Percentiles rank a stretch among this genome's conserved stretches.
These are phyloP conservation scores for Amphiprion ocellaris DNA, from an alignment of 2,113 vertebrate genomes.

Conservation along the genomic window DNA sequence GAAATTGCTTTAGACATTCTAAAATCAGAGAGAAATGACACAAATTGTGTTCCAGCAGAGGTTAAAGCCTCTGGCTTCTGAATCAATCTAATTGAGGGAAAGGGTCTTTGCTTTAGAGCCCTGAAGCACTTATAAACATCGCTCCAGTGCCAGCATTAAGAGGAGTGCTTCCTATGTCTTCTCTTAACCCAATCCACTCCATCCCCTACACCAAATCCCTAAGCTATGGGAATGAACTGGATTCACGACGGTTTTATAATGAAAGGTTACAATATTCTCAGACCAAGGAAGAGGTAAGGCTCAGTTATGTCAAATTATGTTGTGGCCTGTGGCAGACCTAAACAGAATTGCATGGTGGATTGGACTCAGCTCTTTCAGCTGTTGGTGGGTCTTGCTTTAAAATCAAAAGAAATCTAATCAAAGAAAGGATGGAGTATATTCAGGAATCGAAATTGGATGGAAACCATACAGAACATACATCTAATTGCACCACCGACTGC, in stretches of 20 bases:
- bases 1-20: constrained; percentile 58
- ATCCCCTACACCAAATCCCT: constrained; percentile 55
- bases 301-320: constrained; percentile 72
- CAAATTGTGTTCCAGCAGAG: constrained; percentile 67
- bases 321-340: constrained; percentile 63
- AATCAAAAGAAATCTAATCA: constrained; percentile 55
- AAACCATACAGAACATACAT: constrained; percentile 2
- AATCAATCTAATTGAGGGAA: constrained; percentile 77
- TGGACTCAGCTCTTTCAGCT: constrained; percentile 36
- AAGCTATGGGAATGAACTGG: constrained; percentile 68
- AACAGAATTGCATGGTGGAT: constrained; percentile 67
- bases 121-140: constrained; percentile 65
- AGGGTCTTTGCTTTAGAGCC: constrained; percentile 67
- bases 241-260: constrained; percentile 70
- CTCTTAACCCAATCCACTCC: constrained; percentile 64
- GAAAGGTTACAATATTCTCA: constrained; percentile 77
- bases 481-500: neutral
- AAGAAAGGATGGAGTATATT: constrained; percentile 2
- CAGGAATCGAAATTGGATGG: constrained; percentile 6
- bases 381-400: constrained; percentile 24
- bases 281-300: constrained; percentile 46
- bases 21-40: constrained; percentile 64
- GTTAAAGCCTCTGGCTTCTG: constrained; percentile 63
- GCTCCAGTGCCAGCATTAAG: constrained; percentile 69
- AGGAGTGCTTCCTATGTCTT: constrained; percentile 65